A percentile compares a stretch with the other conserved stretches of the same genome.
phyloP scores from a whole-genome alignment of 2,888 invertebrate species.

The Pterostichus madidus region DNA sequence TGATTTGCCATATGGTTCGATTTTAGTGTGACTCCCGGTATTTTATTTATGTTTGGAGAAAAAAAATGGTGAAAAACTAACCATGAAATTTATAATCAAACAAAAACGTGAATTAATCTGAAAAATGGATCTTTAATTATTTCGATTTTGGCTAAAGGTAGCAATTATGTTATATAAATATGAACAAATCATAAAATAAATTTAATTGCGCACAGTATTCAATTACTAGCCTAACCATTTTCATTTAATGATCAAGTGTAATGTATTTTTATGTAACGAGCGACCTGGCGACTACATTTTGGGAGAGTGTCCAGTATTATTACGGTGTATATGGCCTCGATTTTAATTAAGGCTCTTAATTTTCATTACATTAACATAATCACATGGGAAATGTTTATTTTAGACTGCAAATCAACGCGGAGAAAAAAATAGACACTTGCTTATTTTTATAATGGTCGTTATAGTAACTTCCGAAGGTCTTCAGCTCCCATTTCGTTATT shows the following conservation, averaged over 20 bases:
- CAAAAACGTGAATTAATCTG: not conserved
- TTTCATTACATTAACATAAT: slow-evolving; percentile 62
- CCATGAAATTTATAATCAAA: slow-evolving; percentile 7
- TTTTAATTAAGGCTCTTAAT: slow-evolving; percentile 59
- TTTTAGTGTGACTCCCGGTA: no score
- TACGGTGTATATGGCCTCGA: slow-evolving; percentile 56
- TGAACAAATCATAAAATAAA: slow-evolving; percentile 14
- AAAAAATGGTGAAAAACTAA: not conserved
- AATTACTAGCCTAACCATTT: slow-evolving; percentile 1
- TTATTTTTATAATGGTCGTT: slow-evolving; percentile 42
- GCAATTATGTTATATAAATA: slow-evolving; percentile 7
- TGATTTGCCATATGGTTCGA: no score
- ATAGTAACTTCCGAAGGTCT: slow-evolving; percentile 11
- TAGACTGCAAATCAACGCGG: slow-evolving; percentile 1
- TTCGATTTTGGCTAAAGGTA: not conserved
- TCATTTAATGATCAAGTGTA: slow-evolving; percentile 1
- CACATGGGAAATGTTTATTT: slow-evolving; percentile 57
- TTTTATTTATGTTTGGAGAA: not conserved
- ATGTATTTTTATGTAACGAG: not conserved
- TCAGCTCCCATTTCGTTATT: not conserved
- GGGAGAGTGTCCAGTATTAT: slow-evolving; percentile 16
- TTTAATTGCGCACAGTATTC: slow-evolving; percentile 5
- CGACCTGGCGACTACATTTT: not conserved
- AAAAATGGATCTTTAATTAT: slow-evolving; percentile 23
- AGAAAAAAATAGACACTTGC: not conserved